These are phyloP conservation scores for Xiphydria camelus DNA, from an alignment of 2,888 invertebrate genomes.

Conservation along the genomic window DNA sequence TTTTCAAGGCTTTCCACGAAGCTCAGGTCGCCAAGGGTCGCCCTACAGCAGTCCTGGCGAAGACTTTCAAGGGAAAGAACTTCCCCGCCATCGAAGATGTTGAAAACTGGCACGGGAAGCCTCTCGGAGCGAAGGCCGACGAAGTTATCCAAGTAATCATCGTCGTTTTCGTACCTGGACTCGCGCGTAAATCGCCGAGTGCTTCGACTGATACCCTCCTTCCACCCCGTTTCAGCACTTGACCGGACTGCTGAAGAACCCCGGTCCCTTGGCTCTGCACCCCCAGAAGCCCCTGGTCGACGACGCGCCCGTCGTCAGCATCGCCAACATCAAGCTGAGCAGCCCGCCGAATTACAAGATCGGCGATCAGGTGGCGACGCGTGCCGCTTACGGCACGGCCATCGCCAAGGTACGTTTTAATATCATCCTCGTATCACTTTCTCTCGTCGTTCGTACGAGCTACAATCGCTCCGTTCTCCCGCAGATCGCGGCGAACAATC, in stretches of 20 bases:
- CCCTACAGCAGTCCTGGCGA: constrained; percentile 93
- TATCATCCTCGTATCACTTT: too few relatives aligned
- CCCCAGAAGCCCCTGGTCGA: constrained; percentile 68
- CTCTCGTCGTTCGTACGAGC: neutral
- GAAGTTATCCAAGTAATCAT: constrained; percentile 64
- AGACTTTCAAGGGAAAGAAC: constrained; percentile 92
- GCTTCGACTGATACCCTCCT: constrained; percentile 1
- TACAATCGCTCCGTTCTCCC: constrained; percentile 4
- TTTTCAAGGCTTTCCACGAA: constrained; percentile 72
- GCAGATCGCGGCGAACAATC: constrained; percentile 61
- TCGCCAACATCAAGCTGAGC: constrained; percentile 73
- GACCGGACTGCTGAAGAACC: constrained; percentile 69
- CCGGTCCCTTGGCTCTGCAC: constrained; percentile 65
- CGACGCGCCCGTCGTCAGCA: constrained; percentile 74
- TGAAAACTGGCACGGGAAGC: constrained; percentile 98
- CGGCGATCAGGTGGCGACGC: constrained; percentile 81
- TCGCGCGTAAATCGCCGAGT: neutral
- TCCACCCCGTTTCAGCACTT: constrained; percentile 64
- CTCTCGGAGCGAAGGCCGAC: constrained; percentile 81
- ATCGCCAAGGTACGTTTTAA: constrained; percentile 75
- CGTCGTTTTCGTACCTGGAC: constrained; percentile 1
- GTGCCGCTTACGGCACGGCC: constrained; percentile 93
- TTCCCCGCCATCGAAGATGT: constrained; percentile 89
- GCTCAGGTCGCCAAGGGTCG: constrained; percentile 74
- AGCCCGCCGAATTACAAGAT: constrained; percentile 81